A percentile compares a stretch with the other conserved stretches of the same genome.
These are phyloP conservation scores for Mustela nigripes DNA, from an alignment of 2,113 vertebrate species.

Conservation along the genomic window DNA sequence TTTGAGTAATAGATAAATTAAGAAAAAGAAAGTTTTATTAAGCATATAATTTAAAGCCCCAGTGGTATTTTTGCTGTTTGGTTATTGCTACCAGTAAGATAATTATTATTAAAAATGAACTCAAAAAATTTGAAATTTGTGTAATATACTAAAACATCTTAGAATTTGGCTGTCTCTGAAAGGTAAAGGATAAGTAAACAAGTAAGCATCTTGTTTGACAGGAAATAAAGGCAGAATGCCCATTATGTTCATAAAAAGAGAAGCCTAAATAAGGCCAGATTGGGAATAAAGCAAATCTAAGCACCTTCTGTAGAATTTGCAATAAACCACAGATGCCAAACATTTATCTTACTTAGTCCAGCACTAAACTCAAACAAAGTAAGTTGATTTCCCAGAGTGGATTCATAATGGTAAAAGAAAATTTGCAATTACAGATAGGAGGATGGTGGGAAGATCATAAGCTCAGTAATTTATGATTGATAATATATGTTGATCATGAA, in stretches of 20 bases:
- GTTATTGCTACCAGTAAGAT: background rate
- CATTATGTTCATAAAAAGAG: conserved; percentile 52
- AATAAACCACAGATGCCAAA: background rate
- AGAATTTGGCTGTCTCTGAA: conserved; percentile 57
- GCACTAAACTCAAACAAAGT: background rate
- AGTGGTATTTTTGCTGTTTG: conserved; percentile 40
- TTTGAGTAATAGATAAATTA: conserved; percentile 14
- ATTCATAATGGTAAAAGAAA: conserved; percentile 53
- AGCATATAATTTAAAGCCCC: conserved; percentile 8
- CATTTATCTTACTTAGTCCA: conserved; percentile 4
- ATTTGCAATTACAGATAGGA: background rate
- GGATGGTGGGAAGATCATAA: background rate
- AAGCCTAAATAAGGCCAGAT: conserved; percentile 25
- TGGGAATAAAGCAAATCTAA: conserved; percentile 61
- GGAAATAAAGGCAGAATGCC: conserved; percentile 54
- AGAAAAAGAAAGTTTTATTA: conserved; percentile 52
- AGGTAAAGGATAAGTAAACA: conserved; percentile 70
- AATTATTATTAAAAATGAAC: conserved; percentile 58
- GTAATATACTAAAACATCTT: conserved; percentile 54
- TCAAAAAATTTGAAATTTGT: conserved; percentile 25
- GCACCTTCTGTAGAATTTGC: conserved; percentile 60
- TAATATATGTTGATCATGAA: background rate
- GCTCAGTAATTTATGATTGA: background rate
- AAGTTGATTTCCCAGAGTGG: conserved; percentile 23
- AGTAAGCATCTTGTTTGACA: conserved; percentile 52